Conservation (phyloP, 1,140 invertebrate genomes). For the Anadara kagoshimensis region DNA sequence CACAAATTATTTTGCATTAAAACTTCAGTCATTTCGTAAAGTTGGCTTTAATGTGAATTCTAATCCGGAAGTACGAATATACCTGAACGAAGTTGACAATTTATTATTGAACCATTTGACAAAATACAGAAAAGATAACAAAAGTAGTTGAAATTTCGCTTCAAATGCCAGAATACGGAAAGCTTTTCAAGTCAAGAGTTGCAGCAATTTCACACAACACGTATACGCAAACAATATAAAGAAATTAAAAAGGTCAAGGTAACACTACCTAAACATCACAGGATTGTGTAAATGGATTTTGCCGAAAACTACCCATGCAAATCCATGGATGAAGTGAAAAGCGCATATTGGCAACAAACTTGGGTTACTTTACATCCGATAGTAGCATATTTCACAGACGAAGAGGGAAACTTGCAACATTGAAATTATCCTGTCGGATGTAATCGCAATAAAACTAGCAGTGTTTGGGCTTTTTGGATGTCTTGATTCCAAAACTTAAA, state of each 20-base stretch:
- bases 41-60: not conserved
- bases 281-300: conserved; percentile 27
- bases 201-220: not conserved
- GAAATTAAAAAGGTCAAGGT: conserved; percentile 16
- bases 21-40: not conserved
- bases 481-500: conserved; percentile 26
- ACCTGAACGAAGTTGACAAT: not conserved
- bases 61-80: not conserved
- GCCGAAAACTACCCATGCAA: not conserved
- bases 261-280: conserved; percentile 11
- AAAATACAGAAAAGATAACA: conserved; percentile 4
- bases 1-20: conserved; percentile 20
- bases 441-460: conserved; percentile 16
- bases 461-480: conserved; percentile 34
- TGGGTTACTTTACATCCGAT: conserved; percentile 36
- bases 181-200: not conserved
- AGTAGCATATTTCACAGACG: conserved; percentile 16
- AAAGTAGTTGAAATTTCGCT: too few relatives aligned
- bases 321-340: conserved; percentile 11
- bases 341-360: conserved; percentile 2
- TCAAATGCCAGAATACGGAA: too few relatives aligned
- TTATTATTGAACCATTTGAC: too few relatives aligned
- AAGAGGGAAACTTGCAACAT: conserved; percentile 11
- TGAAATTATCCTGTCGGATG: conserved; percentile 34
- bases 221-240: conserved; percentile 15